Percentiles rank a stretch among this genome's conserved stretches.
phyloP scores from a whole-genome alignment of 2,888 invertebrate species.

The Chloroclysta siterata region DNA sequence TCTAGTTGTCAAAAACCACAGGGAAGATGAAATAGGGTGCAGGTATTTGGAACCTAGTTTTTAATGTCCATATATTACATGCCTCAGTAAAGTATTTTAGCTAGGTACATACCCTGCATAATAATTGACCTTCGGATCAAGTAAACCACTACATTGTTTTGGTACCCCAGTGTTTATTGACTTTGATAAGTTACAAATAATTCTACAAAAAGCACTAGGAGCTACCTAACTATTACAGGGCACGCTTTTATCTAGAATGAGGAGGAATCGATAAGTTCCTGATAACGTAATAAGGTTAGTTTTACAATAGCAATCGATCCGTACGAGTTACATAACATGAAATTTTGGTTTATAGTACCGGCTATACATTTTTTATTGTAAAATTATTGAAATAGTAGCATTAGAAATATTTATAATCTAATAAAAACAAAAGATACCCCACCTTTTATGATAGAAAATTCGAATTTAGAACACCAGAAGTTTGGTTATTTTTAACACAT shows the following conservation, averaged over 20 bases:
- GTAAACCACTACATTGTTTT: neutral
- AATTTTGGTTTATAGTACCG: constrained; percentile 24
- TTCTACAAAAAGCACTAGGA: neutral
- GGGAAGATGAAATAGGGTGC: neutral
- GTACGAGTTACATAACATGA: constrained; percentile 66
- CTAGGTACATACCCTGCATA: neutral
- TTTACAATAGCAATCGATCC: constrained; percentile 54
- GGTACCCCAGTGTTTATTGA: neutral
- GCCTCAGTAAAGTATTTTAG: too few species aligned
- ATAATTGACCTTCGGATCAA: neutral
- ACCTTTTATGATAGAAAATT: constrained; percentile 19
- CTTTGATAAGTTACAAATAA: neutral
- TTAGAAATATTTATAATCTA: neutral
- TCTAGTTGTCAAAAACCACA: neutral
- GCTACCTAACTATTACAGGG: neutral
- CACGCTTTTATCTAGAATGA: constrained; percentile 1
- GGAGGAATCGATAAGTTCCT: constrained; percentile 29
- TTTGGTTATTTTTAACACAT: constrained; percentile 40
- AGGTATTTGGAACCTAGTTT: too few species aligned
- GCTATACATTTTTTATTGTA: neutral
- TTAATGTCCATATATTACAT: too few species aligned
- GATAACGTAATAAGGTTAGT: constrained; percentile 51
- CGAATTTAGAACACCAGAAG: constrained; percentile 34
- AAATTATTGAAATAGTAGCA: neutral
- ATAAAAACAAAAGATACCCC: constrained; percentile 34